Evolutionary conservation across 2,113 vertebrate genomes (phyloP).

Genomic region (Potamarius usumacintae): DNA sequence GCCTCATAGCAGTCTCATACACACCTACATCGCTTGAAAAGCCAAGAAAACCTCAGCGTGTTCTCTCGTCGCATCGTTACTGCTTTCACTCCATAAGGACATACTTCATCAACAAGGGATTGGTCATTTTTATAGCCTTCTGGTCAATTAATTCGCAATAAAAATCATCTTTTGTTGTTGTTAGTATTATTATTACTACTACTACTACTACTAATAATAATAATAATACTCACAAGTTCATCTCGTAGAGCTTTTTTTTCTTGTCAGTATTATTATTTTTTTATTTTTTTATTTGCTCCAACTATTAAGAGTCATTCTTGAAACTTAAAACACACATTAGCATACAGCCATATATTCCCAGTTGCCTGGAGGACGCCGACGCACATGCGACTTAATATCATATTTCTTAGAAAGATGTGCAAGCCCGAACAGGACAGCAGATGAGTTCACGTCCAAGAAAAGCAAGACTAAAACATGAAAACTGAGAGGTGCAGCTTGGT

Average conservation of each 20-base stretch:
- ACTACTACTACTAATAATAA: neutral
- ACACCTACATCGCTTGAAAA: neutral
- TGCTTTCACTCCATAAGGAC: neutral
- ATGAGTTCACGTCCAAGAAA: neutral
- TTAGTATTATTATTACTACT: neutral
- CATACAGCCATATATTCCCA: neutral
- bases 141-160: neutral
- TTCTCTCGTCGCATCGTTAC: neutral
- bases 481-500: neutral
- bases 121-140: neutral
- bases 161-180: neutral
- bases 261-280: too few relatives aligned
- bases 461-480: constrained; percentile 2
- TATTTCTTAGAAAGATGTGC: neutral
- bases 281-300: neutral
- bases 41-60: neutral
- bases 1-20: constrained; percentile 6
- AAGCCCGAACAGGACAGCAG: constrained; percentile 11
- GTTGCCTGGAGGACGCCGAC: neutral
- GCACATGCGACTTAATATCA: neutral
- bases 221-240: neutral
- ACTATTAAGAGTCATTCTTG: neutral
- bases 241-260: too few relatives aligned
- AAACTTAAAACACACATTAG: neutral
- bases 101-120: too few relatives aligned